These are phyloP conservation scores for Silvanus unidentatus DNA, from an alignment of 2,888 invertebrate genomes.

Conservation along the genomic window DNA sequence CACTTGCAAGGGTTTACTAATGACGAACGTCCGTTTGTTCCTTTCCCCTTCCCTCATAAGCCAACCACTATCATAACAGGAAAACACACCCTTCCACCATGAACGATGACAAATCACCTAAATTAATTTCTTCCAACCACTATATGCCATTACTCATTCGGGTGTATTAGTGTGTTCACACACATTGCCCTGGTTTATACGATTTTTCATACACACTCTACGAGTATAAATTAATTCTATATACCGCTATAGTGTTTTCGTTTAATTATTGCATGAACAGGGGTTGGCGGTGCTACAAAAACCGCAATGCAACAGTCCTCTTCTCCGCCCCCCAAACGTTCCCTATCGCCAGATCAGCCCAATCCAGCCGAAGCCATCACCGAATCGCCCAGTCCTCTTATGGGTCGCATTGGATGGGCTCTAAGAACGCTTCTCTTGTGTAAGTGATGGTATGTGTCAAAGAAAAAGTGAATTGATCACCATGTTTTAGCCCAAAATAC, in stretches of 20 bases:
- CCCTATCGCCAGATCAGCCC: constrained; percentile 58
- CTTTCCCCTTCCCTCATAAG: too few species aligned
- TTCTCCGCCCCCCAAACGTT: constrained; percentile 53
- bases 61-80: too few species aligned
- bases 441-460: constrained; percentile 25
- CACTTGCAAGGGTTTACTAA: too few species aligned
- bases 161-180: background rate
- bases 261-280: constrained; percentile 51
- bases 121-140: constrained; percentile 3
- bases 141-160: background rate
- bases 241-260: too few species aligned
- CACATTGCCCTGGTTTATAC: too few species aligned
- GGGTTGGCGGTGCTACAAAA: constrained; percentile 32
- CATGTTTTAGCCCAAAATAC: constrained; percentile 59
- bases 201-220: too few species aligned
- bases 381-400: constrained; percentile 60
- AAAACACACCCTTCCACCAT: background rate
- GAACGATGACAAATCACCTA: constrained; percentile 3
- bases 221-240: too few species aligned
- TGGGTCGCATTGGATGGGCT: constrained; percentile 65
- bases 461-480: constrained; percentile 53
- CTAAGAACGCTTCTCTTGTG: constrained; percentile 61
- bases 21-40: too few species aligned
- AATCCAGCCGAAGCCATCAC: constrained; percentile 63
- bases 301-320: constrained; percentile 42